Conservation (phyloP, 2,113 vertebrate species). For the Nannospalax galili region DNA sequence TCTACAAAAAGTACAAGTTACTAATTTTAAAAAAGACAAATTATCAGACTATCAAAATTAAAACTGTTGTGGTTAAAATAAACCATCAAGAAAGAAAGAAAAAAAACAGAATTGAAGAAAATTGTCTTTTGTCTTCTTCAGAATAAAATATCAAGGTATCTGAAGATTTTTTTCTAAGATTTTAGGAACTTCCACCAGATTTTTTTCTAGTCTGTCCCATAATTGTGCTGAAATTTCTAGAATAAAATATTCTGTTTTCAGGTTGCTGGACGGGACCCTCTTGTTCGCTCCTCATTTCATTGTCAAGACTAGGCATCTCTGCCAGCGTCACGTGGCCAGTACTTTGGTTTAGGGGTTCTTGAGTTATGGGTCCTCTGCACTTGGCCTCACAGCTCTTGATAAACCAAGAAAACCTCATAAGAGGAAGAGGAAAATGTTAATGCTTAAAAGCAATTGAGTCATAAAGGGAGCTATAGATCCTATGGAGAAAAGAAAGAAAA, state of each 20-base stretch:
- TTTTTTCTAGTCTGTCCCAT: background rate
- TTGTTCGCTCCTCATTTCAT: background rate
- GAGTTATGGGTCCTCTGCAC: background rate
- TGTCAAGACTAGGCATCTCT: background rate
- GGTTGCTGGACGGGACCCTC: too few species aligned
- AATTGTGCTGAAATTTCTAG: background rate
- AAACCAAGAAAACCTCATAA: background rate
- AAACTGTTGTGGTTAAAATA: background rate
- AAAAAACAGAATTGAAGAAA: background rate
- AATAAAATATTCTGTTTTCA: fast-evolving
- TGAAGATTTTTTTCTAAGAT: background rate
- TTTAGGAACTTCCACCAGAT: background rate
- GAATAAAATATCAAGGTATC: background rate
- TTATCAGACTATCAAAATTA: background rate
- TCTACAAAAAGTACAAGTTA: background rate
- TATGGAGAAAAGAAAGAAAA: background rate
- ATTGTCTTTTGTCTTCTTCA: background rate
- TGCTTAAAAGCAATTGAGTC: background rate
- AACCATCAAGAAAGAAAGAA: background rate
- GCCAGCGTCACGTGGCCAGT: background rate
- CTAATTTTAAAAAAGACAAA: background rate
- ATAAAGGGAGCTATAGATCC: background rate
- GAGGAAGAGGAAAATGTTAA: background rate
- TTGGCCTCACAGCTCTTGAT: background rate
- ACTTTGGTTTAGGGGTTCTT: background rate